Conservation (phyloP, 1,140 invertebrate genomes). For the Dinoponera quadriceps region DNA sequence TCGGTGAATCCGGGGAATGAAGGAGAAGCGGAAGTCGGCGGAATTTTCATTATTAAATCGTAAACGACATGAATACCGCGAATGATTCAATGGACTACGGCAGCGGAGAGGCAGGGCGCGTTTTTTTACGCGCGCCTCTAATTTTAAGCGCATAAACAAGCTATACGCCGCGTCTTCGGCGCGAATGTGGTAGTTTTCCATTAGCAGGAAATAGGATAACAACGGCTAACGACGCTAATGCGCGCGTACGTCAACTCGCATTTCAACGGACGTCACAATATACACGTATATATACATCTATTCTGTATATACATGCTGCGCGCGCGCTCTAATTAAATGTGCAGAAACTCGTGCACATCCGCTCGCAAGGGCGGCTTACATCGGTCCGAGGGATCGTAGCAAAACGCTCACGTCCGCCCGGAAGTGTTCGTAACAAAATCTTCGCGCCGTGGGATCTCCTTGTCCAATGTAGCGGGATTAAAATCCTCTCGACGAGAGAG, state of each 20-base stretch:
- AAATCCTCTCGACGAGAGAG: slow-evolving; percentile 50
- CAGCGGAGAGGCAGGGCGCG: background rate
- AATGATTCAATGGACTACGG: background rate
- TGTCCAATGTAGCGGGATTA: slow-evolving; percentile 45
- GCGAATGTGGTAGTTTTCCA: slow-evolving; percentile 10
- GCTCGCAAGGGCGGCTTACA: slow-evolving; percentile 34
- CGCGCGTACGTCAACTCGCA: slow-evolving; percentile 29
- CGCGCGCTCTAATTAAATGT: slow-evolving; percentile 43
- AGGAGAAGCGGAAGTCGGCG: no score
- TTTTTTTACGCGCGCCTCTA: background rate
- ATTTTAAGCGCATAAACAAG: background rate
- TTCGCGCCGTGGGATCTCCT: slow-evolving; percentile 16
- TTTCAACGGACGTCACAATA: slow-evolving; percentile 25
- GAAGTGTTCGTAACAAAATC: slow-evolving; percentile 49
- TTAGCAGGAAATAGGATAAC: slow-evolving; percentile 30
- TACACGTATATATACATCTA: background rate
- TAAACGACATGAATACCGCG: background rate
- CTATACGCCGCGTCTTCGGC: background rate
- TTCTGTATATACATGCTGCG: no score
- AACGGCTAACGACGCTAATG: slow-evolving; percentile 46
- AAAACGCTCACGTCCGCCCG: slow-evolving; percentile 41
- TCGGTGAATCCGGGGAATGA: no score
- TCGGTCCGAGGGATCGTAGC: background rate
- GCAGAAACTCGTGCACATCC: slow-evolving; percentile 36
- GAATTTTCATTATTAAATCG: background rate